phyloP scores from a whole-genome alignment of 64 coral and sea anemone species.

The Astreopora myriophthalma region DNA sequence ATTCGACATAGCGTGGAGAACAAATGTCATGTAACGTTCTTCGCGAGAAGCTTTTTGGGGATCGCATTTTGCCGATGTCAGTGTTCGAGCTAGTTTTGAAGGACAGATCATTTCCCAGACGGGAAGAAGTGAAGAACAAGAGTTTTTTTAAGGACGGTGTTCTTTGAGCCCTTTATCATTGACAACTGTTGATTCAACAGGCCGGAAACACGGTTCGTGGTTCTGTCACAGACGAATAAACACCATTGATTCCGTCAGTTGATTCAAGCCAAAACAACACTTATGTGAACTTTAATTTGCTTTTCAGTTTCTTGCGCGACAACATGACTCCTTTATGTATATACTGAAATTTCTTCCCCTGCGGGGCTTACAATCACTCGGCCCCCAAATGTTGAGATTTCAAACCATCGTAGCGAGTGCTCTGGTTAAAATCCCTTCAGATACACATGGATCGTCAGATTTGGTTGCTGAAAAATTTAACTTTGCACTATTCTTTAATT shows the following conservation, averaged over 20 bases:
- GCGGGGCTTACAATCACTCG: background rate
- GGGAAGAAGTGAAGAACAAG: background rate
- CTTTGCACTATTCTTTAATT: background rate
- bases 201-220: conserved; percentile 23
- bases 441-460: background rate
- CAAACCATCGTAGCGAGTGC: no score
- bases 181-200: background rate
- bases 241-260: conserved; percentile 20
- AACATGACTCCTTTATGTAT: conserved; percentile 33
- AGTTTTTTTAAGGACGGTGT: background rate
- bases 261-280: conserved; percentile 24
- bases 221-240: conserved; percentile 30
- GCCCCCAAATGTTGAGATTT: background rate
- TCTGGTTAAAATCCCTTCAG: background rate
- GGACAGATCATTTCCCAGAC: background rate
- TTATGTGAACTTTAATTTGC: background rate
- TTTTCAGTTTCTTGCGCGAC: background rate
- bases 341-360: background rate
- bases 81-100: background rate
- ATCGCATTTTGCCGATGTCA: background rate
- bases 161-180: background rate
- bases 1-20: background rate
- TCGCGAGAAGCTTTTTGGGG: background rate
- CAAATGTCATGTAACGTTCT: background rate
- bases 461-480: background rate